Conservation (phyloP, 23 tunicate species). For the Botrylloides violaceus region DNA sequence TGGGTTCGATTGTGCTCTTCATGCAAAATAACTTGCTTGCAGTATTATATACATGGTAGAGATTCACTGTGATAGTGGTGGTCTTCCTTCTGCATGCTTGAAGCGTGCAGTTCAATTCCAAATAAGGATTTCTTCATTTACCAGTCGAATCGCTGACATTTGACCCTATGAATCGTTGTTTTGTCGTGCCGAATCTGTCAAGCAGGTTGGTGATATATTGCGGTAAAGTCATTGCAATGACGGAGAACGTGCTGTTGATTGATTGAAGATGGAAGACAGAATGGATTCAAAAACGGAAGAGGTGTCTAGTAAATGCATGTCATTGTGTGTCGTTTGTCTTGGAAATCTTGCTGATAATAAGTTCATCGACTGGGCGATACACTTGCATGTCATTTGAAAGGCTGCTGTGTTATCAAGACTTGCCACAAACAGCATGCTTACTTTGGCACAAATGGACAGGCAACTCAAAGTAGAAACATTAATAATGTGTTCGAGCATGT, state of each 20-base stretch:
- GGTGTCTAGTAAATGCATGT: slow-evolving; percentile 19
- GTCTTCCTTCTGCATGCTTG: neutral
- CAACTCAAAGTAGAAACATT: no score
- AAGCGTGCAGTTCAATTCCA: neutral
- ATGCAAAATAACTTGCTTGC: neutral
- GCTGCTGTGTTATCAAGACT: neutral
- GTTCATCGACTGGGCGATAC: neutral
- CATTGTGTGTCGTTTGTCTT: slow-evolving; percentile 25
- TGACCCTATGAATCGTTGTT: neutral
- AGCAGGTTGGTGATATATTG: neutral
- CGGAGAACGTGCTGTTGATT: neutral
- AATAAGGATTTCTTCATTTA: neutral
- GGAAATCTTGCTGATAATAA: slow-evolving; percentile 2
- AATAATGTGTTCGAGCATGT: no score
- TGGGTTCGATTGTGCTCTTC: neutral
- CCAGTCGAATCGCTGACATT: neutral
- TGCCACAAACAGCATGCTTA: neutral
- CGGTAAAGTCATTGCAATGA: neutral
- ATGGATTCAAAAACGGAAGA: neutral
- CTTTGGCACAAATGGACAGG: neutral
- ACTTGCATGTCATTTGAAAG: slow-evolving; percentile 13
- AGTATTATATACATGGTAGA: neutral
- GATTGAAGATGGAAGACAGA: neutral
- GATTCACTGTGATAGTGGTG: neutral
- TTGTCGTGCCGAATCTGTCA: neutral